phyloP scores from a whole-genome alignment of 2,113 vertebrate genomes.

The Melanerpes aurifrons region DNA sequence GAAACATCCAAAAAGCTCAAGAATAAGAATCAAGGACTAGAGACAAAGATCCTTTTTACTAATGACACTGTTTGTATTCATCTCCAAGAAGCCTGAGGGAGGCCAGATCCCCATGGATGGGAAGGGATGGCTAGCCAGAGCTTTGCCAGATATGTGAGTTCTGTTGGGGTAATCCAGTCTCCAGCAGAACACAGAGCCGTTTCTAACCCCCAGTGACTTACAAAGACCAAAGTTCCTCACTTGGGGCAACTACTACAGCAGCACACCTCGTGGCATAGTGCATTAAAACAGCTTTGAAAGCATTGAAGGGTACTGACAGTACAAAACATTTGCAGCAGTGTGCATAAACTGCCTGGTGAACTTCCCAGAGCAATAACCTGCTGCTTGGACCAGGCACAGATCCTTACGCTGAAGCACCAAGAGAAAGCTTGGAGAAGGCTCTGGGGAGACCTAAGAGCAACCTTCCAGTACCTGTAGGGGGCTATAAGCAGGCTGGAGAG shows the following conservation, averaged over 20 bases:
- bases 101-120: fast-evolving
- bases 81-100: neutral
- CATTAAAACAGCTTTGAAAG: neutral
- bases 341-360: fast-evolving
- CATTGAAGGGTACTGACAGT: neutral
- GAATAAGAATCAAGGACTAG: neutral
- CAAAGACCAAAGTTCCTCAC: neutral
- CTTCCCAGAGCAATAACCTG: neutral
- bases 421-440: neutral
- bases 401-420: neutral
- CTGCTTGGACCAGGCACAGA: neutral
- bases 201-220: neutral
- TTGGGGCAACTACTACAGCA: neutral
- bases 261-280: fast-evolving
- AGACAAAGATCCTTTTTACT: neutral
- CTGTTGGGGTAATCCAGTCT: neutral
- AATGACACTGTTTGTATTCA: neutral
- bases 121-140: neutral
- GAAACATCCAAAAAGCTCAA: neutral
- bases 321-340: neutral
- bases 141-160: neutral
- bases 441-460: too few relatives aligned
- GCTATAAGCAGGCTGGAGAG: too few relatives aligned
- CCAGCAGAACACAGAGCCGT: neutral
- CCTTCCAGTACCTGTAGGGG: too few relatives aligned